phyloP scores from a whole-genome alignment of 2,888 invertebrate genomes.

The Actias luna region DNA sequence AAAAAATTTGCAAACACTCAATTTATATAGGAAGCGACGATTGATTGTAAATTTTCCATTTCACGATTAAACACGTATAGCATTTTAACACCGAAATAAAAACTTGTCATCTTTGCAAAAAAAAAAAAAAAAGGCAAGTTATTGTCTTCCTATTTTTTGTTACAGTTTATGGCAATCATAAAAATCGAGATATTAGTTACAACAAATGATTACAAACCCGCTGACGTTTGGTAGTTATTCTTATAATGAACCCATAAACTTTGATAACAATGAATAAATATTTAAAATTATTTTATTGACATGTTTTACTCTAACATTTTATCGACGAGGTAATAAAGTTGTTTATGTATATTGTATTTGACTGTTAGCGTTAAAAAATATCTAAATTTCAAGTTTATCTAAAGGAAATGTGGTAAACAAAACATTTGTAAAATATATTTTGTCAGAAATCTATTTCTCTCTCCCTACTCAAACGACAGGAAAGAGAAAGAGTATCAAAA shows the following conservation, averaged over 20 bases:
- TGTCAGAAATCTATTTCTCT: too few relatives aligned
- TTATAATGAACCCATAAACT: conserved; percentile 3
- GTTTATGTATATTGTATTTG: not conserved
- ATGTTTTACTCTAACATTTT: not conserved
- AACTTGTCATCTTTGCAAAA: conserved; percentile 34
- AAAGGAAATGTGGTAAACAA: too few relatives aligned
- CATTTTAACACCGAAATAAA: conserved; percentile 53
- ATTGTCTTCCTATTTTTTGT: conserved; percentile 18
- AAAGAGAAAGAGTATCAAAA: too few relatives aligned
- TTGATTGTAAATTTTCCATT: conserved; percentile 17
- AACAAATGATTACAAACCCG: not conserved
- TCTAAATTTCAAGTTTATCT: too few relatives aligned
- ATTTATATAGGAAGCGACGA: conserved; percentile 19
- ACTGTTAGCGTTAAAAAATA: not conserved
- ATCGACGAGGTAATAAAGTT: not conserved
- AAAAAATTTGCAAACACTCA: not conserved
- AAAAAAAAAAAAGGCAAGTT: conserved; percentile 18
- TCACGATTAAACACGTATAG: conserved; percentile 29
- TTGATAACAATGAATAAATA: not conserved
- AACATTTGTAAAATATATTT: too few relatives aligned
- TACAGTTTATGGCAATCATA: conserved; percentile 12
- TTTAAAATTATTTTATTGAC: not conserved
- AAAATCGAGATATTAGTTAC: not conserved
- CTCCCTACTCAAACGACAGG: too few relatives aligned
- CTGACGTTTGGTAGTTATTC: not conserved